Evolutionary conservation across 2,888 invertebrate species (phyloP).

Genomic region (Platypus cylindrus): DNA sequence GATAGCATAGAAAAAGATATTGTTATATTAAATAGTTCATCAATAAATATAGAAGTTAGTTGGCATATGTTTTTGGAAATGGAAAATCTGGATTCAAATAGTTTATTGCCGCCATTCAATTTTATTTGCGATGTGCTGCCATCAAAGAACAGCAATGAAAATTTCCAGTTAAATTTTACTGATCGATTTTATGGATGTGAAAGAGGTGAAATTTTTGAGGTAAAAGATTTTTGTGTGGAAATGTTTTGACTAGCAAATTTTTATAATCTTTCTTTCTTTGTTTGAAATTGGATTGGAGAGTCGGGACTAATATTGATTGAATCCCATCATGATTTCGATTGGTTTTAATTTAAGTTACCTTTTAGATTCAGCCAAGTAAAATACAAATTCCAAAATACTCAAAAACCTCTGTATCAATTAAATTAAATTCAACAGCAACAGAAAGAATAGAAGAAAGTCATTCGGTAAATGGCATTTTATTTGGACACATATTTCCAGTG

Average conservation of each 20-base stretch:
- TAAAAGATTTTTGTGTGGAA: constrained; percentile 7
- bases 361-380: constrained; percentile 15
- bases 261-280: too few relatives aligned
- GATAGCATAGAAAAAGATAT: constrained; percentile 15
- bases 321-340: too few relatives aligned
- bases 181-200: constrained; percentile 7
- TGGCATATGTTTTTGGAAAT: constrained; percentile 19
- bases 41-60: constrained; percentile 18
- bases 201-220: constrained; percentile 13
- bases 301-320: too few relatives aligned
- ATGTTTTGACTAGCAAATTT: not conserved
- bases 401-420: constrained; percentile 10
- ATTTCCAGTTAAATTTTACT: constrained; percentile 9
- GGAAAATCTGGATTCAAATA: not conserved
- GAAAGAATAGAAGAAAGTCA: constrained; percentile 4
- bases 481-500: constrained; percentile 18
- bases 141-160: constrained; percentile 3
- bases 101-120: constrained; percentile 7
- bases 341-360: too few relatives aligned
- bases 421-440: constrained; percentile 15
- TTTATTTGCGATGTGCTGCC: constrained; percentile 7
- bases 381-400: constrained; percentile 10
- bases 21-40: constrained; percentile 19
- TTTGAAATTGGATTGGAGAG: too few relatives aligned
- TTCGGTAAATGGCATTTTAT: constrained; percentile 13